Percentiles rank a stretch among this genome's conserved stretches.
Conservation (phyloP, 1,140 invertebrate genomes). For the Callitettix versicolor region DNA sequence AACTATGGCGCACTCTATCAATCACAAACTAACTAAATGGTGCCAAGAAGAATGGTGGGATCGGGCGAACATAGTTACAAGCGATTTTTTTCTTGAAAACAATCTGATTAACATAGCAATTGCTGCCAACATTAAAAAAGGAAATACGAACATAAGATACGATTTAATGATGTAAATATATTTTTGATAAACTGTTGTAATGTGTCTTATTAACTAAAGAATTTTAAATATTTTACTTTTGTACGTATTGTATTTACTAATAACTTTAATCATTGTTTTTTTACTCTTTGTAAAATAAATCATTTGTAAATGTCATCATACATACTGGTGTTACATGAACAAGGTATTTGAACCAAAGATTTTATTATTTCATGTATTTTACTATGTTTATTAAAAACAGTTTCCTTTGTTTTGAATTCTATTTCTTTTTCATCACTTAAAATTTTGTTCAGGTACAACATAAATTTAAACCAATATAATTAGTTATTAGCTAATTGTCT, state of each 20-base stretch:
- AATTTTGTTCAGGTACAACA: too few relatives aligned
- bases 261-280: too few relatives aligned
- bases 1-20: constrained; percentile 55
- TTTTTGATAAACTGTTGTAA: not conserved
- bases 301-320: too few relatives aligned
- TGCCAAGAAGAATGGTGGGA: constrained; percentile 45
- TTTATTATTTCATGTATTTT: too few relatives aligned
- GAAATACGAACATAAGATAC: not conserved
- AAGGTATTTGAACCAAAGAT: too few relatives aligned
- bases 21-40: constrained; percentile 53
- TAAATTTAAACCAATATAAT: too few relatives aligned
- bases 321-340: too few relatives aligned
- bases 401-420: too few relatives aligned
- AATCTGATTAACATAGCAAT: constrained; percentile 56
- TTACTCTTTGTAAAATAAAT: too few relatives aligned
- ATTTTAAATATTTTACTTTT: not conserved
- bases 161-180: not conserved
- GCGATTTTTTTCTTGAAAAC: constrained; percentile 68
- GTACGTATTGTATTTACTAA: not conserved
- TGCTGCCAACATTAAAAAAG: constrained; percentile 20
- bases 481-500: too few relatives aligned
- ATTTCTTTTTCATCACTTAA: too few relatives aligned
- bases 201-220: not conserved
- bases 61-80: constrained; percentile 59
- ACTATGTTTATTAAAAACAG: too few relatives aligned